Base-by-base conservation (phyloP, 2,888 invertebrate genomes). In the Sinhomidia bicolor region DNA sequence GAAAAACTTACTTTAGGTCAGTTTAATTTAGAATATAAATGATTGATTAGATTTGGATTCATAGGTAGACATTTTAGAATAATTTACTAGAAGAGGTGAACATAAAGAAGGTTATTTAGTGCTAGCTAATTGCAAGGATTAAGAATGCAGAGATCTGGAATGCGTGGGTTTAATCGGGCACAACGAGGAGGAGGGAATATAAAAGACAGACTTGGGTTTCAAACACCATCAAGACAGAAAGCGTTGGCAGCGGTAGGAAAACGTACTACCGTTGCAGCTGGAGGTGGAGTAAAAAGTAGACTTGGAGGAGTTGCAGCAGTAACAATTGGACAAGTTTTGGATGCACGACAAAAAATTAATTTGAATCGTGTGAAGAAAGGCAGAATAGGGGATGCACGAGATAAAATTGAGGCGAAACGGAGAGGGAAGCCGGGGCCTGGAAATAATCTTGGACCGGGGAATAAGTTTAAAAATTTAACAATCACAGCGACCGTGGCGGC, bases 311-410 rank as follows among this genome's bases (percentile, higher is more conserved):
- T 89, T 17, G 89, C 88, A 51, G 88, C 89, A 17, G 82, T 78
- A 9, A 87, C 88, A 0, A 88, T 89, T 44, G 89, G 89, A 0
- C 87, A 89, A 79, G 85, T 91, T 32, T 54, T 87, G 7, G 92
- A 92, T 86, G 92, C 92, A 2, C 51, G 92, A 65, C 91, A 92
- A 26, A 92, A 92, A 65, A 92, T 92, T 3, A 92, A 92, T 57
- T 82, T 92, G 20, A 92, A 91, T 76, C 88, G 92, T n/a, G 90
- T 92, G 12, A 86, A 90, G 7, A 89, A 89, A n/a, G 92, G 92
- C 7, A 74, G 92, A 41, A 89, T 91, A 79, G 90, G 89, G 6
- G 91, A 91, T 85, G 91, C 91, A 14, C 20, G 92, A 51, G 84
- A 92, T 60, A 92, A 91, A 80, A 91, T 92, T 62, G 91, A 92